phyloP scores from a whole-genome alignment of 2,113 vertebrate genomes.

The Phyllopteryx taeniolatus region DNA sequence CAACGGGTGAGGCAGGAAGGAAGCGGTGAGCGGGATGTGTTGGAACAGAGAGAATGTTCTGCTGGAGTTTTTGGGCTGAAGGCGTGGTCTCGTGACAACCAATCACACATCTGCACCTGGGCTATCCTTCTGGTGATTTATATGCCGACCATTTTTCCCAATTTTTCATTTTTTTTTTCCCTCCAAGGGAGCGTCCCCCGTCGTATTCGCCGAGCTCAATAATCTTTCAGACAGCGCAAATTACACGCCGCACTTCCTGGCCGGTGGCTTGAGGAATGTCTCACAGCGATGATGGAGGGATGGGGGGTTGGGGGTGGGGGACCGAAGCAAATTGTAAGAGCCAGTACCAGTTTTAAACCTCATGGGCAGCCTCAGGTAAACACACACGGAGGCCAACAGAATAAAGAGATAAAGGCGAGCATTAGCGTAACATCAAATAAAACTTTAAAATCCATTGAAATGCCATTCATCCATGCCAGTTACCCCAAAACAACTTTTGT shows the following conservation, averaged over 20 bases:
- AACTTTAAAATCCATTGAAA: no score
- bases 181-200: slow-evolving; percentile 45
- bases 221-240: slow-evolving; percentile 62
- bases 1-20: slow-evolving; percentile 75
- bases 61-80: neutral
- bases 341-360: slow-evolving; percentile 35
- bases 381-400: slow-evolving; percentile 19
- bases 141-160: slow-evolving; percentile 56
- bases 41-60: slow-evolving; percentile 61
- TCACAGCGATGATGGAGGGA: slow-evolving; percentile 57
- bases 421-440: neutral
- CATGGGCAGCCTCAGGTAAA: slow-evolving; percentile 51
- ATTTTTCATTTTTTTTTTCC: slow-evolving; percentile 41
- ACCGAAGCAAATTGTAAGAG: slow-evolving; percentile 47
- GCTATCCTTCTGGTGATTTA: slow-evolving; percentile 60
- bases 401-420: slow-evolving; percentile 12
- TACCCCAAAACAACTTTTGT: no score
- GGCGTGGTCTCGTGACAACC: slow-evolving; percentile 39
- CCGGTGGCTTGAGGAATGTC: slow-evolving; percentile 55
- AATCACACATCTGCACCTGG: slow-evolving; percentile 65
- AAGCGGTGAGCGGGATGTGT: slow-evolving; percentile 73
- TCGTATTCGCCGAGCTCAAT: slow-evolving; percentile 38
- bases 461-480: no score
- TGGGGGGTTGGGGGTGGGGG: slow-evolving; percentile 20
- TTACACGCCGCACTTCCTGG: slow-evolving; percentile 59